Percentiles rank a stretch among this genome's conserved stretches.
Conservation (phyloP, 2,797 vertebrate species). For the Melopsittacus undulatus region DNA sequence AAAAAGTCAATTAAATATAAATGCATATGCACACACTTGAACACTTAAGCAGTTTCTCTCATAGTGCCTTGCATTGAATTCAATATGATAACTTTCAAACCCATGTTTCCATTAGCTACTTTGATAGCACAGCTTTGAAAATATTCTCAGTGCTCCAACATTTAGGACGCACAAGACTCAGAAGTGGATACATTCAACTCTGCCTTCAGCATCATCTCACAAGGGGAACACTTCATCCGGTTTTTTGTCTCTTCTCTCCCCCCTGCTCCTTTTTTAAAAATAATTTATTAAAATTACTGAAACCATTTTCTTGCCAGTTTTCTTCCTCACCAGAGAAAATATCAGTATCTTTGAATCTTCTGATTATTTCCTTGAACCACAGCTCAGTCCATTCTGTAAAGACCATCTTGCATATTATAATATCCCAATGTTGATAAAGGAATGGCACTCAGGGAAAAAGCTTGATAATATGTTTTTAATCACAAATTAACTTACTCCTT, state of each 20-base stretch:
- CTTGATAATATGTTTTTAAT: neutral
- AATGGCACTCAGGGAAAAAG: neutral
- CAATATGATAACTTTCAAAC: neutral
- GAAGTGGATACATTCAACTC: neutral
- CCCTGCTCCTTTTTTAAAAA: neutral
- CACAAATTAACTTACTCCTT: neutral
- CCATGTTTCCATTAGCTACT: neutral
- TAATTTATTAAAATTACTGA: neutral
- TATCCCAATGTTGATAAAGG: neutral
- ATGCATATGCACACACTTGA: neutral
- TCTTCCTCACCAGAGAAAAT: neutral
- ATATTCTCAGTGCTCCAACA: neutral
- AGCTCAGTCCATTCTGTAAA: neutral
- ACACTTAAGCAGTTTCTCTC: neutral
- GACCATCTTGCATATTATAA: neutral
- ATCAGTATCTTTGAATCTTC: neutral
- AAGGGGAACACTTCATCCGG: neutral
- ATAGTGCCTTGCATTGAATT: neutral
- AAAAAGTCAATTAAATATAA: slow-evolving; percentile 26
- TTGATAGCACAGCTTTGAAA: neutral
- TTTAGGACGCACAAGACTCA: neutral
- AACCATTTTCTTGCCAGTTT: neutral
- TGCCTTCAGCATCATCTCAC: neutral
- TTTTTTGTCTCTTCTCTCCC: neutral
- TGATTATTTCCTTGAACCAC: neutral